These are phyloP conservation scores for Furnarius figulus DNA, from an alignment of 2,113 vertebrate species.

Conservation along the genomic window DNA sequence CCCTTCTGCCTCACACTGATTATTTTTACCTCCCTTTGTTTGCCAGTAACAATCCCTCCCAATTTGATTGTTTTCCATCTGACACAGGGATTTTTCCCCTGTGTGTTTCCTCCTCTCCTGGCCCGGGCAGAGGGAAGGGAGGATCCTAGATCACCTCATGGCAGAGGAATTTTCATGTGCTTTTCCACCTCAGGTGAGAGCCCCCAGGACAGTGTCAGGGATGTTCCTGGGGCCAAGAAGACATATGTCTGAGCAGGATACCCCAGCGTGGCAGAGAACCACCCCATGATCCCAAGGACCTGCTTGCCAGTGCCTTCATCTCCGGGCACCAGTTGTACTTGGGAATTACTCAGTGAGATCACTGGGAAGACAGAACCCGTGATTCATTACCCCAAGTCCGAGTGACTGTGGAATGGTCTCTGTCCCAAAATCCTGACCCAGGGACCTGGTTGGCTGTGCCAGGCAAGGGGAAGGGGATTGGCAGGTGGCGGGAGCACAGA, in stretches of 20 bases:
- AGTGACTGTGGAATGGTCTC: accelerated
- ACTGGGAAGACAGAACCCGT: accelerated
- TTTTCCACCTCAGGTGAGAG: background rate
- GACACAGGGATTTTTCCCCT: background rate
- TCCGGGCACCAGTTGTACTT: accelerated
- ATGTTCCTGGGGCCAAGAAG: background rate
- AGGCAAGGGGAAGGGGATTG: accelerated
- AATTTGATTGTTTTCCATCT: constrained; percentile 10
- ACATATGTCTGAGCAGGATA: accelerated
- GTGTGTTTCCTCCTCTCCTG: background rate
- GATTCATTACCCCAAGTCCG: accelerated
- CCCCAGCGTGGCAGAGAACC: background rate
- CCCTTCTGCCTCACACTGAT: background rate
- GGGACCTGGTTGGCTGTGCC: background rate
- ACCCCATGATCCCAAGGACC: accelerated
- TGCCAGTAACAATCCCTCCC: background rate
- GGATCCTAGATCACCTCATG: background rate
- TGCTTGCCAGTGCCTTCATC: background rate
- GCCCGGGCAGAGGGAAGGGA: background rate
- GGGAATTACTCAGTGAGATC: background rate
- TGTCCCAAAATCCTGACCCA: accelerated
- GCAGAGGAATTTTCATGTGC: background rate
- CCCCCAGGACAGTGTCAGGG: background rate
- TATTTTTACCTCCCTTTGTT: constrained; percentile 59
- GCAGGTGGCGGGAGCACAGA: background rate